These are phyloP conservation scores for Caenorhabditis tropicalis DNA, from an alignment of 1,140 invertebrate species.

Conservation along the genomic window DNA sequence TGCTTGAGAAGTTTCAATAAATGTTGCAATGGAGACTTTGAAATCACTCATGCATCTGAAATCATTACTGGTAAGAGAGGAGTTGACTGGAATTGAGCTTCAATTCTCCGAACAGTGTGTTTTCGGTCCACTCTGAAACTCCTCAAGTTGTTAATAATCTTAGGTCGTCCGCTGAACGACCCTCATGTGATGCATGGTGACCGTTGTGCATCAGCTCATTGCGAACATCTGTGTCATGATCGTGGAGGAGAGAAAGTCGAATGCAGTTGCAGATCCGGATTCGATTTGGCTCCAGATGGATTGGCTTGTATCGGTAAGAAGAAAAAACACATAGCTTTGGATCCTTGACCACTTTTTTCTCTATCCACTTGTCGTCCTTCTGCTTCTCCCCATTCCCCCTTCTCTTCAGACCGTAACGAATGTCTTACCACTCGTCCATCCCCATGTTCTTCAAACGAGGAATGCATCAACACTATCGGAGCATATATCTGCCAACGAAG, in stretches of 20 bases:
- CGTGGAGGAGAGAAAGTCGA: conserved; percentile 63
- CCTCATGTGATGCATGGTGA: conserved; percentile 33
- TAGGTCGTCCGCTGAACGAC: conserved; percentile 14
- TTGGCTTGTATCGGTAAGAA: conserved; percentile 65
- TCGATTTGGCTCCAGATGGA: conserved; percentile 67
- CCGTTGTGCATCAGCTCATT: conserved; percentile 58
- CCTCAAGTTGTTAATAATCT: not conserved
- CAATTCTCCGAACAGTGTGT: no score
- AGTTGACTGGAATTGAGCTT: no score
- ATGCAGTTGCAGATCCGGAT: conserved; percentile 67
- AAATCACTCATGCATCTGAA: conserved; percentile 10
- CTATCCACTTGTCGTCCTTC: not conserved
- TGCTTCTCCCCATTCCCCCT: no score
- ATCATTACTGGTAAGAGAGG: conserved; percentile 7
- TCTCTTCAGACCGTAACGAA: conserved; percentile 46
- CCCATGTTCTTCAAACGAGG: conserved; percentile 37
- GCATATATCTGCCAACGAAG: conserved; percentile 32
- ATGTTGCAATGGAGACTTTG: conserved; percentile 60
- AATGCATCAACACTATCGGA: conserved; percentile 43
- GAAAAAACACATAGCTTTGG: no score
- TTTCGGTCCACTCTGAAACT: no score
- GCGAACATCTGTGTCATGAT: conserved; percentile 69
- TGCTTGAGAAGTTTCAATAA: conserved; percentile 69
- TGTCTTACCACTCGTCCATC: conserved; percentile 18
- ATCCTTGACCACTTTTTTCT: conserved; percentile 44